Conservation (phyloP, 2,888 invertebrate species). For the Euclidia mi region DNA sequence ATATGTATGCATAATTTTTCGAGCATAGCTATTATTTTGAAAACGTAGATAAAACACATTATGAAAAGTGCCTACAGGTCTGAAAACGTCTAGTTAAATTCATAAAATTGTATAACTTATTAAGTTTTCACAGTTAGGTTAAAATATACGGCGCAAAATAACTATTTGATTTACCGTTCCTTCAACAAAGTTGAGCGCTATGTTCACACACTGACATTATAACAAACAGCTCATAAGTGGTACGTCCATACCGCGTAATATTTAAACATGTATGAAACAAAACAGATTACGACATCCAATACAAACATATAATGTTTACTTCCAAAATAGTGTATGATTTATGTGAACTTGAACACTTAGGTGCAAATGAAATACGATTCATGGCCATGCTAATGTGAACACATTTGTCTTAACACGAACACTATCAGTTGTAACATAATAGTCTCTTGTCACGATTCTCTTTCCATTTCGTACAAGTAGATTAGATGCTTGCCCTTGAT, state of each 20-base stretch:
- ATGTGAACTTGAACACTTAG: constrained; percentile 24
- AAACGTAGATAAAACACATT: no score
- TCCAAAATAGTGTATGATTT: constrained; percentile 22
- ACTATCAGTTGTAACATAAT: constrained; percentile 61
- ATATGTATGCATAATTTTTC: no score
- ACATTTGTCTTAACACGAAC: constrained; percentile 43
- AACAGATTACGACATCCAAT: constrained; percentile 10
- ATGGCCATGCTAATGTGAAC: constrained; percentile 21
- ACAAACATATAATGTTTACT: constrained; percentile 10
- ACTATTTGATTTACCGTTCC: neutral
- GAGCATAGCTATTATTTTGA: no score
- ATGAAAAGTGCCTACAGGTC: no score
- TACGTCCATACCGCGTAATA: neutral
- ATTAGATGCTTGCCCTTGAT: constrained; percentile 63
- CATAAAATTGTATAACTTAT: no score
- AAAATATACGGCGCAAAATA: neutral
- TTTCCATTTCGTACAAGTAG: constrained; percentile 57
- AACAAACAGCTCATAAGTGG: constrained; percentile 6
- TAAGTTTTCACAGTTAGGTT: neutral
- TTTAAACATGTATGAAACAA: constrained; percentile 8
- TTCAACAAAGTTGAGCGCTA: no score
- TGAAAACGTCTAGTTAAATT: no score
- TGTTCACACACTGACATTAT: neutral
- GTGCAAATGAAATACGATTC: constrained; percentile 36
- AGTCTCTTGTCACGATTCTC: constrained; percentile 62